Evolutionary conservation across 2,797 vertebrate species (phyloP), one percentile per base, ranked within the genome.

Genomic region (Sitta carolinensis): DNA sequence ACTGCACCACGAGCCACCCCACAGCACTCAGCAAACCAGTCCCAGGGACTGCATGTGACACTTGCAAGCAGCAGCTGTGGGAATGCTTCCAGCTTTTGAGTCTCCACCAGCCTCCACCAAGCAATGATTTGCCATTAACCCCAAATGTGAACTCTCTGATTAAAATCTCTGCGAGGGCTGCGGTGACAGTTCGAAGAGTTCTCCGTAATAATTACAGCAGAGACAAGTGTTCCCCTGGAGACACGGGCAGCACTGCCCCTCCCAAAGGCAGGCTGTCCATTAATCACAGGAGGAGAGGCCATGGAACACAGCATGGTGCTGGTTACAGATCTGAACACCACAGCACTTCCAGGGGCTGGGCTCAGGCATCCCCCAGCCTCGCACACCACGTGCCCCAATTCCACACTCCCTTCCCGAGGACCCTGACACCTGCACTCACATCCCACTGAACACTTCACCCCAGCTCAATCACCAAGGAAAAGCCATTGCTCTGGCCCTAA

Each of bases 51-150:
- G 81, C 21, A 80, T 89, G 81, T 48, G 86, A 64, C 95, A 90
- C 92, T 95, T 40, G 72, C 75, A 62, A 78, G 84, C 94, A 94
- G 72, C 91, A 94, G 95, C 97, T 92, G 85, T 74, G 78, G 95
- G 96, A 95, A 93, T 16, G 27, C 43, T 74, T 86, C 72, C 93
- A 96, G 94, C 86, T 83, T 45, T 30, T 70, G 10, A 68, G 62
- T 34, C 89, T 84, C 63, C 38, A 51, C 51, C 68, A 92, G 95
- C 90, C 77, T 90, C 89, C 72, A 48, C 11, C 81, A 87, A 91
- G 94, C 94, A 94, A 91, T 84, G 92, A 96, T 94, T 94, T 96
- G 95, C 95, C 95, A 96, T 97, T 97, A 97, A 96, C 94, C 94
- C 92, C 91, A 77, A 59, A 91, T 22, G 47, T 94, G 96, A 97